These are phyloP conservation scores for Corythornis cristatus DNA, from an alignment of 2,113 vertebrate genomes.

Conservation along the genomic window DNA sequence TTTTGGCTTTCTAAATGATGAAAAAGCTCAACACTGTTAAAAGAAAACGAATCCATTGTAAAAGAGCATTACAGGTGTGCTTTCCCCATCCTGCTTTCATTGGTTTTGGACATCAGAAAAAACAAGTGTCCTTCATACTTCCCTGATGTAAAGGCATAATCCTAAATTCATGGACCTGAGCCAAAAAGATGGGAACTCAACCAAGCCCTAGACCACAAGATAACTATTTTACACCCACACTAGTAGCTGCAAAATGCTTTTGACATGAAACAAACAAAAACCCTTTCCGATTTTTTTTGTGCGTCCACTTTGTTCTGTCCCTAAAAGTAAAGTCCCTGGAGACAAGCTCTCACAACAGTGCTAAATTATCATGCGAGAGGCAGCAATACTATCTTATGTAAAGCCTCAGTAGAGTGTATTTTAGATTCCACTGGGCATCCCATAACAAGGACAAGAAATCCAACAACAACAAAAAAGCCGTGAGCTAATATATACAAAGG, in stretches of 20 bases:
- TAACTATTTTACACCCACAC: constrained; percentile 70
- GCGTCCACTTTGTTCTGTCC: not conserved
- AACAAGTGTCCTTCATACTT: constrained; percentile 19
- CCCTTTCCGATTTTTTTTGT: constrained; percentile 31
- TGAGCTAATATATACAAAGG: not conserved
- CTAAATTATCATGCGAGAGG: not conserved
- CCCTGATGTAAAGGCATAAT: constrained; percentile 52
- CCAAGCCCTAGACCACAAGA: constrained; percentile 56
- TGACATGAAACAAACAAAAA: constrained; percentile 57
- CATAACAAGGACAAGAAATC: not conserved
- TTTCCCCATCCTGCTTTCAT: not conserved
- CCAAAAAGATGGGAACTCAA: constrained; percentile 59
- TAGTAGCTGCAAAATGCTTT: constrained; percentile 69
- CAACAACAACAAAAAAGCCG: not conserved
- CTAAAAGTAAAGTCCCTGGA: constrained; percentile 40
- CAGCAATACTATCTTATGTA: not conserved
- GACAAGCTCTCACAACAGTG: not conserved
- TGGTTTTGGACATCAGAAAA: not conserved
- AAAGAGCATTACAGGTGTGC: not conserved
- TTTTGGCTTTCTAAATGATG: constrained; percentile 39
- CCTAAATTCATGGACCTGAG: constrained; percentile 44
- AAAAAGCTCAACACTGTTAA: constrained; percentile 37
- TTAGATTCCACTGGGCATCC: not conserved
- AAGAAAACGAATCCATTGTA: constrained; percentile 15
- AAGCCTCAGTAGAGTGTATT: not conserved